Conservation (phyloP, 2,797 vertebrate species). For the Peromyscus attwateri region DNA sequence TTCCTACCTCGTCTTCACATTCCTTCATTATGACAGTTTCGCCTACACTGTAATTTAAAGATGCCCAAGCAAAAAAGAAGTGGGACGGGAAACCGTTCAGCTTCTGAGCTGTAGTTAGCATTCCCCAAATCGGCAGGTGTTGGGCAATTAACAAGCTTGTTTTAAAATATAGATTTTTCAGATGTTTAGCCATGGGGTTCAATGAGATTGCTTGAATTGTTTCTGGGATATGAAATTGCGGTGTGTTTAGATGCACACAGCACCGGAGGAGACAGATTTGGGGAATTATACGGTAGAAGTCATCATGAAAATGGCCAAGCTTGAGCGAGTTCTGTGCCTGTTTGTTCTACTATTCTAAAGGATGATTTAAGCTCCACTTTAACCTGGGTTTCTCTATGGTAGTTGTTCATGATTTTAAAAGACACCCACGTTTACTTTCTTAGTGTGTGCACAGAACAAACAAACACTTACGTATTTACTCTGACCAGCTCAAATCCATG, state of each 20-base stretch:
- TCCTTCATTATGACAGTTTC: slow-evolving; percentile 16
- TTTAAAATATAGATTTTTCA: slow-evolving; percentile 62
- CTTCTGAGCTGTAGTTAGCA: slow-evolving; percentile 39
- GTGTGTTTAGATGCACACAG: not conserved
- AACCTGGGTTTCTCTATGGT: slow-evolving; percentile 52
- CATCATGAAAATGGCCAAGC: not conserved
- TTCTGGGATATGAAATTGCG: not conserved
- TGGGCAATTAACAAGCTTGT: slow-evolving; percentile 56
- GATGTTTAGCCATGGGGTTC: not conserved
- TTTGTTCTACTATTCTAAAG: slow-evolving; percentile 69
- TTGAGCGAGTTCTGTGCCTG: slow-evolving; percentile 25
- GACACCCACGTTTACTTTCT: slow-evolving; percentile 65
- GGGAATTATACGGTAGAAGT: slow-evolving; percentile 29
- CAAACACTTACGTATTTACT: slow-evolving; percentile 77
- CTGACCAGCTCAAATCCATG: slow-evolving; percentile 68
- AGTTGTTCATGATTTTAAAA: slow-evolving; percentile 76
- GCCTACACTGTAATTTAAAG: slow-evolving; percentile 66
- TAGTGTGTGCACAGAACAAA: slow-evolving; percentile 69
- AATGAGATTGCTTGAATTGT: slow-evolving; percentile 44
- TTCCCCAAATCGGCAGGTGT: not conserved
- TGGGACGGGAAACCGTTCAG: slow-evolving; percentile 6
- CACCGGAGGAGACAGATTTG: not conserved
- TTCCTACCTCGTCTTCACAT: slow-evolving; percentile 24
- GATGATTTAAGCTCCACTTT: slow-evolving; percentile 54
- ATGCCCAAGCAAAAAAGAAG: slow-evolving; percentile 44